phyloP scores from a whole-genome alignment of 2,888 invertebrate genomes.

The Netelia inedita region DNA sequence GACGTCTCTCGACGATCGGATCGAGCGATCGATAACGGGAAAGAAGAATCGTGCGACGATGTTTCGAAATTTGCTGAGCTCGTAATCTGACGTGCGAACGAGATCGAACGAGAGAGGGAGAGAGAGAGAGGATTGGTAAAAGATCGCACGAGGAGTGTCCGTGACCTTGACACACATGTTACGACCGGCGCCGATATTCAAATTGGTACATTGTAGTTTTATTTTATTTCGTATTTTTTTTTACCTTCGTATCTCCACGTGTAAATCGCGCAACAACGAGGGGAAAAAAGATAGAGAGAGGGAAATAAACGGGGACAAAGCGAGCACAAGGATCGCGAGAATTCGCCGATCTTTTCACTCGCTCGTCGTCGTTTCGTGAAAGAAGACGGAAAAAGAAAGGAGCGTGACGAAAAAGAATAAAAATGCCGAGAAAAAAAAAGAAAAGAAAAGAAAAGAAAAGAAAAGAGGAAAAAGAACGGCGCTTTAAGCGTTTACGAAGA shows the following conservation, averaged over 20 bases:
- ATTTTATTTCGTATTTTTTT: constrained; percentile 27
- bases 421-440: background rate
- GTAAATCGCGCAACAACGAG: constrained; percentile 8
- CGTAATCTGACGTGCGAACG: constrained; percentile 11
- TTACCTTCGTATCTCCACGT: background rate
- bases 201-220: constrained; percentile 46
- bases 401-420: background rate
- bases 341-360: background rate
- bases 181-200: constrained; percentile 6
- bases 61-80: constrained; percentile 48
- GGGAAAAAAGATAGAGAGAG: background rate
- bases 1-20: background rate
- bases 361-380: background rate
- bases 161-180: constrained; percentile 52
- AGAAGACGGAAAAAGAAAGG: background rate
- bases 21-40: constrained; percentile 3
- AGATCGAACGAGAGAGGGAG: constrained; percentile 7
- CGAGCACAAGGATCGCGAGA: background rate
- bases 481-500: constrained; percentile 4
- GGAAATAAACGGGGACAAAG: background rate
- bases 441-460: background rate
- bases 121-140: background rate
- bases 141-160: background rate
- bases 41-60: constrained; percentile 38
- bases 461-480: background rate